Percentiles rank a stretch among this genome's conserved stretches.
These are phyloP conservation scores for Teinopalpus imperialis DNA, from an alignment of 2,888 invertebrate species.

Conservation along the genomic window DNA sequence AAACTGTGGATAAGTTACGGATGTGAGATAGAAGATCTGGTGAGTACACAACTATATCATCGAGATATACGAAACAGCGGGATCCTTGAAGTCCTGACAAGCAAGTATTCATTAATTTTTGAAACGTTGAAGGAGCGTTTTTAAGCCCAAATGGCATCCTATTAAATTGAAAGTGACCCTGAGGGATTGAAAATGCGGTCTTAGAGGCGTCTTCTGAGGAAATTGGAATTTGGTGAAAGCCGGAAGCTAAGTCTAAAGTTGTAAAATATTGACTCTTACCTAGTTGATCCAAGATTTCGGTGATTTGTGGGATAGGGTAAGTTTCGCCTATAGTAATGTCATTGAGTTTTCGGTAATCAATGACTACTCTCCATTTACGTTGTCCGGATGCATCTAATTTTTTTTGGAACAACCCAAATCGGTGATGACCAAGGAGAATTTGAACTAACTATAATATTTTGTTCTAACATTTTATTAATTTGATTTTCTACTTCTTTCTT, in stretches of 20 bases:
- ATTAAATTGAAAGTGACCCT: conserved; percentile 17
- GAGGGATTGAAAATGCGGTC: conserved; percentile 31
- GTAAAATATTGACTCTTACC: conserved; percentile 32
- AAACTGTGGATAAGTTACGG: conserved; percentile 6
- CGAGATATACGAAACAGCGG: neutral
- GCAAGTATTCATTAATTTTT: conserved; percentile 22
- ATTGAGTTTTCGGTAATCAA: conserved; percentile 31
- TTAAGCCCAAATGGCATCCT: neutral
- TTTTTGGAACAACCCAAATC: conserved; percentile 36
- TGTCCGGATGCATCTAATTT: conserved; percentile 30
- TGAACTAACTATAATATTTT: conserved; percentile 31
- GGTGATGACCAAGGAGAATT: conserved; percentile 34
- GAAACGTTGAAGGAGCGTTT: neutral
- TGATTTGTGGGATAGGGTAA: conserved; percentile 36
- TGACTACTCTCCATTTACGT: conserved; percentile 33
- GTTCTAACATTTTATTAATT: conserved; percentile 31
- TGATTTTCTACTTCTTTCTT: conserved; percentile 30
- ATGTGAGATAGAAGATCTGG: neutral
- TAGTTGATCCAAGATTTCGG: conserved; percentile 34
- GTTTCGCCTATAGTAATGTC: conserved; percentile 32
- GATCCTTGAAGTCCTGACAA: neutral
- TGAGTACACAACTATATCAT: neutral
- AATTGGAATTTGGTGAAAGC: conserved; percentile 27
- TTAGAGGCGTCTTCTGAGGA: conserved; percentile 21
- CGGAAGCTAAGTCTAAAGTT: conserved; percentile 4